Evolutionary conservation across 2,797 vertebrate genomes (phyloP).

Genomic region (Botia kubotai): DNA sequence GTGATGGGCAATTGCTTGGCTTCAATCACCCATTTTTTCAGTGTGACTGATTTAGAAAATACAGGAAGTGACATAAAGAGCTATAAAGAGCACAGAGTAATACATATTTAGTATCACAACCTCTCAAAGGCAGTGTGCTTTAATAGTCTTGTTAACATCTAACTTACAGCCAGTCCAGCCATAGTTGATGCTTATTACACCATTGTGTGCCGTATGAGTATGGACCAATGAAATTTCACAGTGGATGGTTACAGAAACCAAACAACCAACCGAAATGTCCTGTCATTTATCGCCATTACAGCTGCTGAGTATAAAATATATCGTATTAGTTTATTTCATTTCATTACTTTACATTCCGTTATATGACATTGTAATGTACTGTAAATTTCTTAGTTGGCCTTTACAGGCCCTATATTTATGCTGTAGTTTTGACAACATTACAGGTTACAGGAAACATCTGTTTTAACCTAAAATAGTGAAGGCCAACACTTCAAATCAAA

Average conservation of each 20-base stretch:
- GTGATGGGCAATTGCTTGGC: neutral
- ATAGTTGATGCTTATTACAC: neutral
- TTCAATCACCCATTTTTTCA: neutral
- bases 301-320: too few species aligned
- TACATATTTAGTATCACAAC: neutral
- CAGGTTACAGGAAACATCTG: neutral
- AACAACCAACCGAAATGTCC: neutral
- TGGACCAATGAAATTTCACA: neutral
- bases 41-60: conserved; percentile 53
- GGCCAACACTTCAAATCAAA: neutral
- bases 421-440: neutral
- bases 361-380: too few species aligned
- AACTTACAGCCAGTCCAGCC: neutral
- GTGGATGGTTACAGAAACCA: neutral
- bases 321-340: too few species aligned
- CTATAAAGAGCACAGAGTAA: conserved; percentile 5
- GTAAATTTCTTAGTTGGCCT: too few species aligned
- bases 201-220: neutral
- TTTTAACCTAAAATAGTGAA: neutral
- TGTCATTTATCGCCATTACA: neutral
- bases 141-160: conserved; percentile 32
- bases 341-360: too few species aligned
- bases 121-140: conserved; percentile 17
- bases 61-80: conserved; percentile 15
- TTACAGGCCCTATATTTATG: neutral